Evolutionary conservation across 2,888 invertebrate species (phyloP).

Genomic region (Ceramica pisi): DNA sequence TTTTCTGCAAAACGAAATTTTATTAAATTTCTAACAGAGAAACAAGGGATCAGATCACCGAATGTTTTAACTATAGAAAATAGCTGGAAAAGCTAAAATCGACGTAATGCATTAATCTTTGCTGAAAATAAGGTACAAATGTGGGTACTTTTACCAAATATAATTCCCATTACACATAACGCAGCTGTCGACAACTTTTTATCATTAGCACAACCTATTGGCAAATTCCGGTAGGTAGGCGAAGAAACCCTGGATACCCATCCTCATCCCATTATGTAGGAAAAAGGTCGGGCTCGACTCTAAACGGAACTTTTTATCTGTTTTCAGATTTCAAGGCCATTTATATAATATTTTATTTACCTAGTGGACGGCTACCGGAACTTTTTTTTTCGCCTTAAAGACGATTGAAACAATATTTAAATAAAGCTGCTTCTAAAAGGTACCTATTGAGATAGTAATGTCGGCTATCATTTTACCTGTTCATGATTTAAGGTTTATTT

Average conservation of each 20-base stretch:
- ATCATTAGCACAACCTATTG: conserved; percentile 54
- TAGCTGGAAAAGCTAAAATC: not conserved
- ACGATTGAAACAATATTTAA: conserved; percentile 51
- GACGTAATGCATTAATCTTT: not conserved
- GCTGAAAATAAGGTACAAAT: conserved; percentile 11
- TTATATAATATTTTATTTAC: conserved; percentile 69
- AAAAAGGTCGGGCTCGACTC: conserved; percentile 69
- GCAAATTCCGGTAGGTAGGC: conserved; percentile 61
- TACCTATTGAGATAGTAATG: conserved; percentile 24
- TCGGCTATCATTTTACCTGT: conserved; percentile 13
- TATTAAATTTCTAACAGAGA: too few species aligned
- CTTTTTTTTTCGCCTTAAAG: conserved; percentile 50
- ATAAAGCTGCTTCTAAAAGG: conserved; percentile 2
- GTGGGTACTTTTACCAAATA: conserved; percentile 19
- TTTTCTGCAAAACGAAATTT: too few species aligned
- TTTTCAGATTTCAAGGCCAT: conserved; percentile 69
- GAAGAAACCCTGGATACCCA: conserved; percentile 61
- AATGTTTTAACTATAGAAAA: too few species aligned
- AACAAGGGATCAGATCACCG: too few species aligned
- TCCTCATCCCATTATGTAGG: conserved; percentile 67
- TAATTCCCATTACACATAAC: conserved; percentile 19
- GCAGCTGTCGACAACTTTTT: conserved; percentile 53
- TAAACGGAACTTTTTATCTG: conserved; percentile 68
- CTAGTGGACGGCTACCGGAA: conserved; percentile 29
- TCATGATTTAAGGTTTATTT: not conserved